A percentile compares a stretch with the other conserved stretches of the same genome.
Evolutionary conservation across 1,140 invertebrate genomes (phyloP).

Genomic region (Drosophila arizonae): DNA sequence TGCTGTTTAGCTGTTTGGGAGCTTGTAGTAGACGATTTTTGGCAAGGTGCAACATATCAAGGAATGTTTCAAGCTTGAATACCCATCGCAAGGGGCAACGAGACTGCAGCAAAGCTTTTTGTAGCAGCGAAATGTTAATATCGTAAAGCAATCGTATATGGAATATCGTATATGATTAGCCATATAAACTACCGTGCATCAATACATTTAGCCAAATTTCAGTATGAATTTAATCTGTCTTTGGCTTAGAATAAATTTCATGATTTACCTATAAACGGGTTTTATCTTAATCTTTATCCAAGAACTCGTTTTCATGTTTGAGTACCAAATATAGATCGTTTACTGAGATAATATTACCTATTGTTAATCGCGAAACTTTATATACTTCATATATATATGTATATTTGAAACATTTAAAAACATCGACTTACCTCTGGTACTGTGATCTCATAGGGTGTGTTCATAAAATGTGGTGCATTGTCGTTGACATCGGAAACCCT

Average conservation of each 20-base stretch:
- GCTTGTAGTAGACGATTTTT: slow-evolving; percentile 19
- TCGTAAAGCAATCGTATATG: no score
- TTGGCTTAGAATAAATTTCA: no score
- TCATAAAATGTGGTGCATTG: slow-evolving; percentile 91
- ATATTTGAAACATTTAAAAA: not conserved
- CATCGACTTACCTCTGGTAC: slow-evolving; percentile 90
- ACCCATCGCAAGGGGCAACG: not conserved
- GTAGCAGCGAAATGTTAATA: not conserved
- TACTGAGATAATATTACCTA: not conserved
- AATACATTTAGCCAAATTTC: no score
- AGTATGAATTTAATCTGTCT: no score
- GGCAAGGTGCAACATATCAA: slow-evolving; percentile 40
- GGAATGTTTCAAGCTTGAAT: slow-evolving; percentile 7
- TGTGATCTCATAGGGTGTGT: slow-evolving; percentile 91
- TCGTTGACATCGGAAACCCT: slow-evolving; percentile 95
- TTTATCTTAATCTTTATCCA: no score
- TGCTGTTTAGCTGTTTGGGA: slow-evolving; percentile 6
- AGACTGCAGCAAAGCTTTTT: not conserved
- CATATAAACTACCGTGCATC: no score
- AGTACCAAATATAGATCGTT: no score
- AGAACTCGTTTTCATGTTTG: no score
- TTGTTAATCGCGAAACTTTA: no score
- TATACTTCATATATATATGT: not conserved
- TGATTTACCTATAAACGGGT: no score
- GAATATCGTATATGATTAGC: no score